phyloP scores from a whole-genome alignment of 2,888 invertebrate species.

The Leptogaster cylindrica region DNA sequence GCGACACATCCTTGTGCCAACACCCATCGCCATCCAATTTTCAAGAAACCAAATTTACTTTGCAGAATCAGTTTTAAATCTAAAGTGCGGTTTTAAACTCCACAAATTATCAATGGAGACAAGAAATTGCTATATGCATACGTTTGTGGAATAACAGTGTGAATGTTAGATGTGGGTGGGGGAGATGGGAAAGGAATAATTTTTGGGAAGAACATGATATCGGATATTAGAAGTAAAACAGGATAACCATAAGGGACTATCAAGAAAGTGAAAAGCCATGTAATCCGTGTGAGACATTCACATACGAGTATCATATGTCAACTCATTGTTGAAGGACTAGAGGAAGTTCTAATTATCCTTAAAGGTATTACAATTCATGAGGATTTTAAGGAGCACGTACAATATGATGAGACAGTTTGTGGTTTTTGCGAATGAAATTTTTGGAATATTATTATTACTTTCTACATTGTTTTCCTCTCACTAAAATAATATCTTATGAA shows the following conservation, averaged over 20 bases:
- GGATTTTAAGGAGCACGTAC: neutral
- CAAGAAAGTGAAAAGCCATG: slow-evolving; percentile 33
- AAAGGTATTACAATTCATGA: slow-evolving; percentile 9
- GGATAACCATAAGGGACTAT: neutral
- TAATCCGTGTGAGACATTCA: slow-evolving; percentile 36
- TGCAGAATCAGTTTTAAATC: slow-evolving; percentile 25
- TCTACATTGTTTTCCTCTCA: neutral
- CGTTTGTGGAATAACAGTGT: no score
- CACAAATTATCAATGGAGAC: slow-evolving; percentile 33
- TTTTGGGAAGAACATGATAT: neutral
- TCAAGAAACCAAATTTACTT: slow-evolving; percentile 13
- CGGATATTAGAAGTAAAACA: neutral
- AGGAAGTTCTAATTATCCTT: slow-evolving; percentile 17
- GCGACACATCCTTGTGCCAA: slow-evolving; percentile 24
- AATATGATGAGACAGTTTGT: no score
- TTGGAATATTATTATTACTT: neutral
- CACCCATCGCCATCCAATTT: neutral
- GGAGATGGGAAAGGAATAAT: neutral
- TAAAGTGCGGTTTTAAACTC: slow-evolving; percentile 35
- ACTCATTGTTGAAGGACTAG: slow-evolving; percentile 19
- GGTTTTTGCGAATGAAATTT: neutral
- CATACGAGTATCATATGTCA: slow-evolving; percentile 29
- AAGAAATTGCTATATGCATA: no score
- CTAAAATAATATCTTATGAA: no score
- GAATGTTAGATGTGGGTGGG: no score